Conservation (phyloP, 1,140 invertebrate species). For the Orchesella cincta region DNA sequence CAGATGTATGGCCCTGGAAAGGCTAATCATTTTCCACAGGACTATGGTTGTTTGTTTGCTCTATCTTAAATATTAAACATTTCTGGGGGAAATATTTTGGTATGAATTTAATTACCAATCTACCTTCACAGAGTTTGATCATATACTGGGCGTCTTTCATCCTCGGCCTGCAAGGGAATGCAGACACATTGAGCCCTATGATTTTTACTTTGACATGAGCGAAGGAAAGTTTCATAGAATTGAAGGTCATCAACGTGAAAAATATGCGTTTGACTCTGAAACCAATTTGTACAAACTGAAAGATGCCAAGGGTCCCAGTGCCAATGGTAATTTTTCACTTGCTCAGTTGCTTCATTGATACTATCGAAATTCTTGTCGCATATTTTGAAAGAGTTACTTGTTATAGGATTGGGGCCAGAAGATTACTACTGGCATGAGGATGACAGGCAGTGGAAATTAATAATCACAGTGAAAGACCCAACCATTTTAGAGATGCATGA, state of each 20-base stretch:
- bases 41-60: slow-evolving; percentile 4
- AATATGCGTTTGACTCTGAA: not conserved
- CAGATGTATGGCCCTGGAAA: not conserved
- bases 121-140: not conserved
- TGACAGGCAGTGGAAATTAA: not conserved
- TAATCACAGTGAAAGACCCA: not conserved
- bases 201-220: not conserved
- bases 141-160: not conserved
- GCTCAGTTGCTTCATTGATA: not conserved
- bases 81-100: not conserved
- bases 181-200: not conserved
- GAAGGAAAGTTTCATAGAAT: slow-evolving; percentile 21
- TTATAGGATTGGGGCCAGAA: not conserved
- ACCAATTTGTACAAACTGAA: not conserved
- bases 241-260: not conserved
- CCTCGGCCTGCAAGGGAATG: not conserved
- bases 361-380: not conserved
- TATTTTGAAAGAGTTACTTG: not conserved
- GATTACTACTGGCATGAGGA: slow-evolving; percentile 2
- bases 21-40: not conserved
- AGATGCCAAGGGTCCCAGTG: not conserved
- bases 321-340: not conserved
- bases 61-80: not conserved
- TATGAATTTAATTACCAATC: not conserved
- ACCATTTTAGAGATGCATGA: not conserved